phyloP scores from a whole-genome alignment of 1,140 invertebrate species.

The Drosophila rhopaloa region DNA sequence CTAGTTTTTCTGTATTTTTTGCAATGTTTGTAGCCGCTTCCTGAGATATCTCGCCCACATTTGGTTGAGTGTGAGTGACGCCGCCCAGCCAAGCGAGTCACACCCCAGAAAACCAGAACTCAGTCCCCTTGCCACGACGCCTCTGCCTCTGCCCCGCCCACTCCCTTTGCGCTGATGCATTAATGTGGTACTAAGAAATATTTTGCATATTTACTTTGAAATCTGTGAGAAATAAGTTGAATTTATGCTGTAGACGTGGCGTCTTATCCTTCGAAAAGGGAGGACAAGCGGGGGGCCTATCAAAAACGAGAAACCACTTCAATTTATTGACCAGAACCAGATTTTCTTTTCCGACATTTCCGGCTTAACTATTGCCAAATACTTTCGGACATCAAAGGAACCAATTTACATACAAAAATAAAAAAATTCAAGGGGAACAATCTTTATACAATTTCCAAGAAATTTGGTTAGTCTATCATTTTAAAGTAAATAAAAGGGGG shows the following conservation, averaged over 20 bases:
- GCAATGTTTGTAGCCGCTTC: conserved; percentile 18
- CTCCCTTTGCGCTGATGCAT: conserved; percentile 54
- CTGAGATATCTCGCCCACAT: conserved; percentile 60
- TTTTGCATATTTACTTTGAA: conserved; percentile 81
- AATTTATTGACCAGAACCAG: conserved; percentile 40
- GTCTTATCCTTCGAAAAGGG: conserved; percentile 4
- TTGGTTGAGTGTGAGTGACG: conserved; percentile 53
- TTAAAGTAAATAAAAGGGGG: not conserved
- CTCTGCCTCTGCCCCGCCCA: conserved; percentile 12
- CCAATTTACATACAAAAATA: not conserved
- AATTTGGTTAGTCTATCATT: not conserved
- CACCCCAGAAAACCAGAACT: conserved; percentile 17
- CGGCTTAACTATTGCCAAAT: conserved; percentile 21
- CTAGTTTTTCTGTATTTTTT: conserved; percentile 5
- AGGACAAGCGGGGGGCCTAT: not conserved
- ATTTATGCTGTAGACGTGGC: conserved; percentile 25
- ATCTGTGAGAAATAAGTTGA: conserved; percentile 67
- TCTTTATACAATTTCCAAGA: not conserved
- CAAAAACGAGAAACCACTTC: conserved; percentile 18
- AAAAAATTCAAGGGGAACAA: not conserved
- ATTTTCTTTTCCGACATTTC: conserved; percentile 11
- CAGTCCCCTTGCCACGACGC: not conserved
- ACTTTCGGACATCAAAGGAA: conserved; percentile 14
- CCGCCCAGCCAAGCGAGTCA: conserved; percentile 55
- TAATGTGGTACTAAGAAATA: conserved; percentile 77